Percentiles rank a stretch among this genome's conserved stretches.
These are phyloP conservation scores for Ichneumon xanthorius DNA, from an alignment of 2,888 invertebrate genomes.

Conservation along the genomic window DNA sequence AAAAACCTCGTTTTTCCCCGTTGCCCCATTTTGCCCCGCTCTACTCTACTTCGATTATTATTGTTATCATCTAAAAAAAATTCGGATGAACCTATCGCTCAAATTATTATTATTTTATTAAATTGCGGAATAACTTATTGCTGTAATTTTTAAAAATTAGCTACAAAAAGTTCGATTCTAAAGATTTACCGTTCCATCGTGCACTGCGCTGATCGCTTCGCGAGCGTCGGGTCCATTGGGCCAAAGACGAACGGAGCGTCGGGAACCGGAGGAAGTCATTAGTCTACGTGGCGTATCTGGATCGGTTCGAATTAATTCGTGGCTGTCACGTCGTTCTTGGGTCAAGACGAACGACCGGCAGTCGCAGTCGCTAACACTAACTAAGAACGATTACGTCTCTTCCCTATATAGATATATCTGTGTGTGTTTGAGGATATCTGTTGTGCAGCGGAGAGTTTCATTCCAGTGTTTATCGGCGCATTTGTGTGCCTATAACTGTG, in stretches of 20 bases:
- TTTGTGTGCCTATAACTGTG: slow-evolving; percentile 28
- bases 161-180: background rate
- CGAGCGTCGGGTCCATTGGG: slow-evolving; percentile 36
- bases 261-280: slow-evolving; percentile 53
- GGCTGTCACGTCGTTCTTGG: slow-evolving; percentile 73
- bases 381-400: slow-evolving; percentile 55
- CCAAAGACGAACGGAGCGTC: slow-evolving; percentile 52
- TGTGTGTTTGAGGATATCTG: background rate
- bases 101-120: background rate
- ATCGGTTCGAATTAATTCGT: slow-evolving; percentile 75
- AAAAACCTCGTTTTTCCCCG: too few relatives aligned
- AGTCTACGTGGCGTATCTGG: slow-evolving; percentile 55
- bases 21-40: too few relatives aligned
- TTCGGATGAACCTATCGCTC: background rate
- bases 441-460: slow-evolving; percentile 33
- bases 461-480: slow-evolving; percentile 58
- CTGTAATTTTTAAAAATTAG: background rate
- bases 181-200: slow-evolving; percentile 6
- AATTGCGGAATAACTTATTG: background rate
- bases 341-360: slow-evolving; percentile 73
- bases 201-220: slow-evolving; percentile 13
- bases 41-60: slow-evolving; percentile 13
- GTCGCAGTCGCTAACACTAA: slow-evolving; percentile 55
- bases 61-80: background rate
- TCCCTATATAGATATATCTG: slow-evolving; percentile 37